A percentile compares a stretch with the other conserved stretches of the same genome.
Evolutionary conservation across 1,140 invertebrate genomes (phyloP).

Genomic region (Lordiphosa clarofinis): DNA sequence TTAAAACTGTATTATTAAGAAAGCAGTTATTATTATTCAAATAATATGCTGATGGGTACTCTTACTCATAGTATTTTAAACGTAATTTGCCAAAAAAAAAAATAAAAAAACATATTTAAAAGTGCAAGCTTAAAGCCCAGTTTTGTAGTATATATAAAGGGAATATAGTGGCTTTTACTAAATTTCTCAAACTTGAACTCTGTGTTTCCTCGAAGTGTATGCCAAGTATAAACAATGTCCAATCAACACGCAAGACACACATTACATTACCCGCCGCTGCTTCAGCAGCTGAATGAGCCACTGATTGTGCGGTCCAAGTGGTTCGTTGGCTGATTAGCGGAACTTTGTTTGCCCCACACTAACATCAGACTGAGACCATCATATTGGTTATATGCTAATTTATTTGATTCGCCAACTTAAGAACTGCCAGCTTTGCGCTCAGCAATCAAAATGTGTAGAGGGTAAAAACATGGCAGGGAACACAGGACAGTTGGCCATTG

Average conservation of each 20-base stretch:
- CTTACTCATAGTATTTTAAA: too few species aligned
- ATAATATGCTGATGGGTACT: too few species aligned
- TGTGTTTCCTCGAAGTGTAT: too few species aligned
- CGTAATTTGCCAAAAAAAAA: too few species aligned
- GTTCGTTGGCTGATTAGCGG: constrained; percentile 48
- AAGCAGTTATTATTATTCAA: too few species aligned
- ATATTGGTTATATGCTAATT: constrained; percentile 6
- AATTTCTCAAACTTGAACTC: too few species aligned
- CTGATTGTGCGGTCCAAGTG: constrained; percentile 40
- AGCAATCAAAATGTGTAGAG: constrained; percentile 28
- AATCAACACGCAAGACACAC: constrained; percentile 6
- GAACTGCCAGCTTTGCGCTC: constrained; percentile 1
- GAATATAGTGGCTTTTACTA: too few species aligned
- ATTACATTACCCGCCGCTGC: not conserved
- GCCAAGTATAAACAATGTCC: constrained; percentile 6
- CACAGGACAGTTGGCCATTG: constrained; percentile 43
- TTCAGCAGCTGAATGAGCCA: constrained; percentile 39
- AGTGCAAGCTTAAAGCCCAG: too few species aligned
- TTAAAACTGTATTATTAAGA: too few species aligned
- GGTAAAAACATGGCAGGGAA: constrained; percentile 36
- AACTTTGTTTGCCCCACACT: constrained; percentile 30
- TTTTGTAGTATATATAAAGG: too few species aligned
- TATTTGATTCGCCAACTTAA: constrained; percentile 2
- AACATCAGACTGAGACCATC: constrained; percentile 2
- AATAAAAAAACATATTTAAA: too few species aligned